Evolutionary conservation across 2,888 invertebrate species (phyloP), one percentile per base, ranked within the genome.

Genomic region (Ectemnius lituratus): DNA sequence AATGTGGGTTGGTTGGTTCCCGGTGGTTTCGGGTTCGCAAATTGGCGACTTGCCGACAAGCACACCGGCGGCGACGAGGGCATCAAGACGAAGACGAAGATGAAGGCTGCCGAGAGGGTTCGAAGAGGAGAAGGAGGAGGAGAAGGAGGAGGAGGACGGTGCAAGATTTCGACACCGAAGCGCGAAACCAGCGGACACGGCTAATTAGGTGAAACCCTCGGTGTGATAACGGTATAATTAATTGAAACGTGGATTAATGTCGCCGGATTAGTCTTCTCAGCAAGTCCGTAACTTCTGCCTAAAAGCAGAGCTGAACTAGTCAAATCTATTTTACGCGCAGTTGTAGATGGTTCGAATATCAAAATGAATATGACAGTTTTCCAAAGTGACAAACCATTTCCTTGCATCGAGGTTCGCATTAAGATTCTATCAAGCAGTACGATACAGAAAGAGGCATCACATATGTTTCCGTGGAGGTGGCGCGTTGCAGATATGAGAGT

Each of bases 91-190:
- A 18, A 56, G 57, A 67, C 76, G 64, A 61, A 63, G 49, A 70
- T 28, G 28, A 28, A 60, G 27, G 27, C 60, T 11, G n/a, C n/a
- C n/a, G 28, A 81, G 80, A 67, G 68, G 75, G 77, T 76, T 61
- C 75, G 62, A 69, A 65, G 68, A 70, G 63, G 63, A 67, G 62
- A 59, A 71, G 46, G 23, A 62, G 69, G 77, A 75, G 70, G 69
- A 59, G 70, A 67, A 59, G 65, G 62, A 67, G 28, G 13, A 14
- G 16, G 59, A 66, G 20, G 63, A 59, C 69, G 88, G 88, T 89
- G 88, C 89, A 87, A 88, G 84, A 88, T 89, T 89, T 89, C 88
- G 89, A 89, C 89, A 87, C 87, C 85, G 82, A 66, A 75, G 79
- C 82, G 83, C 81, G 80, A 83, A 70, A 67, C 70, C 80, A 76